These are phyloP conservation scores for Acrossocheilus fasciatus DNA, from an alignment of 2,797 vertebrate species.

Conservation along the genomic window DNA sequence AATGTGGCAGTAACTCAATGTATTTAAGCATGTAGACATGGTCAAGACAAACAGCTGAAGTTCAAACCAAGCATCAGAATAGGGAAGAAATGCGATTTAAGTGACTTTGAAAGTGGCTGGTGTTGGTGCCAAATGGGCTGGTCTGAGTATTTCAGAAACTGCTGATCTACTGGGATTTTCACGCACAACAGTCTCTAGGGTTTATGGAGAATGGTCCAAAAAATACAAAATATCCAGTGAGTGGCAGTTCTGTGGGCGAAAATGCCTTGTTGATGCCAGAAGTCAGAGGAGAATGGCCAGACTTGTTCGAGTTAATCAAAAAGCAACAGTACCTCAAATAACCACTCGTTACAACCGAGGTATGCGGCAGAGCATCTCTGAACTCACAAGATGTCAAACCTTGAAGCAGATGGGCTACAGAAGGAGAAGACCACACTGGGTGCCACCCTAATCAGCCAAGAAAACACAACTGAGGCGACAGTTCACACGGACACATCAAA, in stretches of 20 bases:
- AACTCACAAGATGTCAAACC: background rate
- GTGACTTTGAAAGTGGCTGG: background rate
- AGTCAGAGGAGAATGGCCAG: slow-evolving; percentile 44
- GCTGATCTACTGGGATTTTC: background rate
- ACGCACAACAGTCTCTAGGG: background rate
- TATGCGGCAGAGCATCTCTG: background rate
- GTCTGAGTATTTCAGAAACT: background rate
- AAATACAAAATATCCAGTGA: slow-evolving; percentile 25
- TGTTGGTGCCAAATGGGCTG: background rate
- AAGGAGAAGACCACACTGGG: background rate
- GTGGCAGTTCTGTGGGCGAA: slow-evolving; percentile 27
- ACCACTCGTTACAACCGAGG: background rate
- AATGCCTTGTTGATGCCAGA: slow-evolving; percentile 48
- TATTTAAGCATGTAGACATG: background rate
- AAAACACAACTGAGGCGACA: background rate
- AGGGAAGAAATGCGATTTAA: background rate
- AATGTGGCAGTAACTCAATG: background rate
- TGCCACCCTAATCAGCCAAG: background rate
- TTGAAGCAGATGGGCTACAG: background rate
- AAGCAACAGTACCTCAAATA: background rate
- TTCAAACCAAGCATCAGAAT: background rate
- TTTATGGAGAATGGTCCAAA: background rate
- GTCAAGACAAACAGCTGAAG: background rate
- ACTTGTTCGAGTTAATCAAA: slow-evolving; percentile 1
- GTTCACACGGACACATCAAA: background rate